phyloP scores from a whole-genome alignment of 2,888 invertebrate species.

The Cerastoderma edule region DNA sequence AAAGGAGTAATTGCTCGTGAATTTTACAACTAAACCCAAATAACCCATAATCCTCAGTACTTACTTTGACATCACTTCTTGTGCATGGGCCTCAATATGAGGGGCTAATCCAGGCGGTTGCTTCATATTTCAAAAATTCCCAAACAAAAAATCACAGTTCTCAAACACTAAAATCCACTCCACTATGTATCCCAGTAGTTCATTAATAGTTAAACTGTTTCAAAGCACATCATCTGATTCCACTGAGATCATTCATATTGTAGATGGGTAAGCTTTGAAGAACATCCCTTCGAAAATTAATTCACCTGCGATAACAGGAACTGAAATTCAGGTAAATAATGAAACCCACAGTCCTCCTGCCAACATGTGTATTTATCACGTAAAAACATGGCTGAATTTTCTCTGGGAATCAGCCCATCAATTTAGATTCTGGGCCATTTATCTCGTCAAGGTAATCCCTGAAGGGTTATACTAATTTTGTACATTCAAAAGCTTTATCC shows the following conservation, averaged over 20 bases:
- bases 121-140: constrained; percentile 42
- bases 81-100: constrained; percentile 50
- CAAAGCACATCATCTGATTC: too few relatives aligned
- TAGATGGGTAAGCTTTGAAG: too few relatives aligned
- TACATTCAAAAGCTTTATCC: too few relatives aligned
- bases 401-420: too few relatives aligned
- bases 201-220: too few relatives aligned
- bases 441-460: too few relatives aligned
- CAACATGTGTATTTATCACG: constrained; percentile 15
- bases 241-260: too few relatives aligned
- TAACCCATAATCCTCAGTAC: constrained; percentile 22
- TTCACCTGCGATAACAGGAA: constrained; percentile 23
- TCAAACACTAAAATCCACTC: too few relatives aligned
- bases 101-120: constrained; percentile 51
- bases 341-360: constrained; percentile 6
- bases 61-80: constrained; percentile 58
- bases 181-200: too few relatives aligned
- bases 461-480: too few relatives aligned
- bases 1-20: neutral
- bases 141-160: too few relatives aligned
- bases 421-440: too few relatives aligned
- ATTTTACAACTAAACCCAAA: constrained; percentile 20
- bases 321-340: constrained; percentile 14
- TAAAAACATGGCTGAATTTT: constrained; percentile 14
- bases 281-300: constrained; percentile 1